Conservation (phyloP, 2,797 vertebrate genomes). For the Falco peregrinus region DNA sequence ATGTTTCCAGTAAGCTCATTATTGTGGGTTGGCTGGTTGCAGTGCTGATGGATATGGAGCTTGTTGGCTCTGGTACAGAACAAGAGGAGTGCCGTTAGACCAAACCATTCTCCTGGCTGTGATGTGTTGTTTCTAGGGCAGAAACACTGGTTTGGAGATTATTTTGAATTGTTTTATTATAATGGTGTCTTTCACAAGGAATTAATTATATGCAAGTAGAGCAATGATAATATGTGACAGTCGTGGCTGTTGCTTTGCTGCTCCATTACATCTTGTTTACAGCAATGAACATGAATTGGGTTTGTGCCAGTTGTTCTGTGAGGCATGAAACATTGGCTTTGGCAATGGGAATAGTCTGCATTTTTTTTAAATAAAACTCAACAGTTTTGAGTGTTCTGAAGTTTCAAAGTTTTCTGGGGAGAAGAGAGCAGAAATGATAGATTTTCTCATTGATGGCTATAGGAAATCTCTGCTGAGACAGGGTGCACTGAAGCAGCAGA, state of each 20-base stretch:
- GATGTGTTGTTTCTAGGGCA: not conserved
- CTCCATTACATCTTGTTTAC: slow-evolving; percentile 50
- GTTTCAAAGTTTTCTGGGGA: not conserved
- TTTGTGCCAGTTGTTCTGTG: slow-evolving; percentile 5
- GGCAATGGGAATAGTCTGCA: not conserved
- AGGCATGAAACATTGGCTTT: not conserved
- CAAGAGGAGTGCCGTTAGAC: not conserved
- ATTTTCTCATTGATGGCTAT: not conserved
- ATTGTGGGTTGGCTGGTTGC: not conserved
- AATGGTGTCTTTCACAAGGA: slow-evolving; percentile 20
- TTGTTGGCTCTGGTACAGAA: not conserved
- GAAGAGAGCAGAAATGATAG: not conserved
- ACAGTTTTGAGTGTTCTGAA: not conserved
- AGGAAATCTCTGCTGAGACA: slow-evolving; percentile 3
- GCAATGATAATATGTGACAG: slow-evolving; percentile 24
- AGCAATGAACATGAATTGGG: not conserved
- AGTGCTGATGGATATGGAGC: not conserved
- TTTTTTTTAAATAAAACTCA: not conserved
- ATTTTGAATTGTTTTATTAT: slow-evolving; percentile 25
- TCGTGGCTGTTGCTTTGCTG: not conserved
- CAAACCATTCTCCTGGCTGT: not conserved
- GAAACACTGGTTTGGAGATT: not conserved
- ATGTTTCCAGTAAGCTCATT: not conserved
- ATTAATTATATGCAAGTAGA: slow-evolving; percentile 41
- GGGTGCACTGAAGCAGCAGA: not conserved